Evolutionary conservation across 1,140 invertebrate species (phyloP), one percentile per base, ranked within the genome.

Genomic region (Caenorhabditis briggsae): DNA sequence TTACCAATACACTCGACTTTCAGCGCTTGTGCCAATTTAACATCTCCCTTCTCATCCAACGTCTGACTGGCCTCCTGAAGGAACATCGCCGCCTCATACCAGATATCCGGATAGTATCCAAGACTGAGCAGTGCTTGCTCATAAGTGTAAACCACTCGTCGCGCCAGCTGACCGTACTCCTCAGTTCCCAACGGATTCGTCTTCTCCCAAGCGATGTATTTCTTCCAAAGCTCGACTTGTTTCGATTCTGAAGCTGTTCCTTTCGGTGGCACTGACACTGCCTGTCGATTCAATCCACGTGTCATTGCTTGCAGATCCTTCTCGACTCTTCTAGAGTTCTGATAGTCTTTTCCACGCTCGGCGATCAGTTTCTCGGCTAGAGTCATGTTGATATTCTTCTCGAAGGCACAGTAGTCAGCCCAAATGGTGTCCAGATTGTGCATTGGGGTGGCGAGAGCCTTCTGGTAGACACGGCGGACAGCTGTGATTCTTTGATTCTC

Each of bases 401-500:
- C 94, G 92, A 94, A 95, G 0, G 95, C 94, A 90, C 98, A 97
- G 92, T 99, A 99, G 92, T 99, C 97, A 2, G 43, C 53, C 98
- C 98, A 99, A 33, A 99, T 93, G 50, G 95, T 95, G 92, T 99
- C 98, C 93, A 99, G 98, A 88, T 97, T 97, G 46, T 97, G 95
- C 95, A 99, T 98, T 0, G 98, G 98, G 88, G 97, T 99, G 16
- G 98, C 95, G 0, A 99, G 96, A 0, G 96, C 97, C 88, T 96
- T 94, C 93, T 98, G 97, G 93, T 97, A 99, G 91, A 98, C 96
- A 94, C 98, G 97, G 78, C 98, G 94, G 6, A 99, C 96, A 20
- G 97, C 98, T 70, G 96, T 97, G 70, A 99, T 99, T 93, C 97
- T 97, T 93, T 99, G 98, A 93, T 99, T 99, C 93, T 99, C 98